Percentiles rank a stretch among this genome's conserved stretches.
These are phyloP conservation scores for Crocallis elinguaria DNA, from an alignment of 2,888 invertebrate species.

Conservation along the genomic window DNA sequence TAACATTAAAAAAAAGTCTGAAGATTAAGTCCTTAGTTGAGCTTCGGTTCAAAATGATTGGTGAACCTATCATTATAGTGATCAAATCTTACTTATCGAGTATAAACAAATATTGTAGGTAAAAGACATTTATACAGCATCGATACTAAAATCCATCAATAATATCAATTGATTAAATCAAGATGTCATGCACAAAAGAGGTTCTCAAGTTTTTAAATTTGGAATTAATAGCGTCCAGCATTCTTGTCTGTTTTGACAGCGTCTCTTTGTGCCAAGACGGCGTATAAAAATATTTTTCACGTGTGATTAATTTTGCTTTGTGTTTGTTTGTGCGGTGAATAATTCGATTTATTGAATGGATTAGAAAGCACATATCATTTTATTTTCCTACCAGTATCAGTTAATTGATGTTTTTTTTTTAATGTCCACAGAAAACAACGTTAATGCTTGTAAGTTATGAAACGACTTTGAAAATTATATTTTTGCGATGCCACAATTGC, in stretches of 20 bases:
- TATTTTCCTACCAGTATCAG: neutral
- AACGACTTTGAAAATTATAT: too few species aligned
- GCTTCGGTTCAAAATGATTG: too few species aligned
- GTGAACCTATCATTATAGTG: too few species aligned
- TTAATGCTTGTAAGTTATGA: too few species aligned
- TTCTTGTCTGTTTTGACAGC: slow-evolving; percentile 56
- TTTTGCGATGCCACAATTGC: too few species aligned
- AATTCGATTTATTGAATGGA: slow-evolving; percentile 24
- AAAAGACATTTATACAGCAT: slow-evolving; percentile 1
- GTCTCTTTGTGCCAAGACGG: slow-evolving; percentile 48
- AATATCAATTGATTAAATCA: slow-evolving; percentile 65
- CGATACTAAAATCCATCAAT: slow-evolving; percentile 53
- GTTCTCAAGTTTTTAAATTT: slow-evolving; percentile 45
- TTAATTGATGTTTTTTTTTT: neutral
- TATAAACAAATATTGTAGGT: neutral
- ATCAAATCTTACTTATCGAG: too few species aligned
- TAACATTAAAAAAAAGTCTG: too few species aligned
- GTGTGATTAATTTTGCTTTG: slow-evolving; percentile 56
- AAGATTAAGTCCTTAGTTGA: too few species aligned
- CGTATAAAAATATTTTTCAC: slow-evolving; percentile 46
- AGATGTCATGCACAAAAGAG: slow-evolving; percentile 47
- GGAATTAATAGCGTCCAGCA: slow-evolving; percentile 49
- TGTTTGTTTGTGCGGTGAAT: slow-evolving; percentile 22
- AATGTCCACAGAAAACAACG: too few species aligned
- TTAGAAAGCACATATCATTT: slow-evolving; percentile 24